Evolutionary conservation across 1,140 invertebrate genomes (phyloP), one percentile per base, ranked within the genome.

Genomic region (Neodiprion pinetum): DNA sequence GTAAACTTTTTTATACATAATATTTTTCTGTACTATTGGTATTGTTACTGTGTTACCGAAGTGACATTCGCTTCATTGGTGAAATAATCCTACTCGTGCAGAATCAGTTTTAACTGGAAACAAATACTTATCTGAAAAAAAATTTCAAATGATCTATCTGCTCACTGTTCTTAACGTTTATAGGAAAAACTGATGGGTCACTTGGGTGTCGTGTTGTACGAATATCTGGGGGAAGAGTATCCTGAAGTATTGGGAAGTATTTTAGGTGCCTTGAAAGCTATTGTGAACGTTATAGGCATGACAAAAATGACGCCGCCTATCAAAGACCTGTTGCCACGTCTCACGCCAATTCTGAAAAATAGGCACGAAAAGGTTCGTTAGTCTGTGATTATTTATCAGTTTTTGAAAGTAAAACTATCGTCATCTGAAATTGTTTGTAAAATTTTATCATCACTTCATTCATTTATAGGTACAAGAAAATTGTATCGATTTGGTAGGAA

Each of bases 251-350:
- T 99, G 73, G 99, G 99, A 72, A 99, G 97, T 66, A 99, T 99
- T 86, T 90, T 99, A 7, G 99, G 98, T 1, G 99, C 98, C 1
- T 89, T 99, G 0, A 99, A 99, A 90, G 97, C 96, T 1, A 99
- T 99, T 82, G 98, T 99, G 0, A 99, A 99, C 89, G 99, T 99
- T 4, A 99, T 99, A 86, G 98, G 98, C 81, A 99, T 99, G 98
- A 99, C 98, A 0, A 99, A 99, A 90, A 99, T 99, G 98, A 99
- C 97, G 7, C 99, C 99, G 7, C 98, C 98, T 3, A 99, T 99
- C 77, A 99, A 99, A 90, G 99, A 99, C 91, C 89, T 99, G 1
- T 89, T 99, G 23, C 99, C 98, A 0, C 91, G 98, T 77, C 89
- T 99, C 1, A 99, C 99, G 4, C 99, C 99, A 0, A 99, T 99